Evolutionary conservation across 2,113 vertebrate species (phyloP).

Genomic region (Paedocypris sp.): DNA sequence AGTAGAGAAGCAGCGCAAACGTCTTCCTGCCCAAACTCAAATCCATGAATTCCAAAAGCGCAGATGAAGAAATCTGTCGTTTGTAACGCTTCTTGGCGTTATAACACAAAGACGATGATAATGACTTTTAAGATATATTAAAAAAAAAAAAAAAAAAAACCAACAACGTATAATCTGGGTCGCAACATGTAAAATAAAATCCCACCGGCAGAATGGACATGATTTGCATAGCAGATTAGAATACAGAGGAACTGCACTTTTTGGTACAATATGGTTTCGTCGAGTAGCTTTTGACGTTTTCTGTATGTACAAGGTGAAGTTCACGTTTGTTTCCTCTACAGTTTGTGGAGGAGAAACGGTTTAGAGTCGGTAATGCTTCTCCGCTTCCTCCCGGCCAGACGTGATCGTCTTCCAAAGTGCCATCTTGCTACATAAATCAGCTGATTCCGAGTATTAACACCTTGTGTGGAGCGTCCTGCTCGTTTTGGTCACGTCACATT

Average conservation of each 20-base stretch:
- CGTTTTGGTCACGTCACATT: slow-evolving; percentile 60
- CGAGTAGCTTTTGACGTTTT: slow-evolving; percentile 57
- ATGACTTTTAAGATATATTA: slow-evolving; percentile 56
- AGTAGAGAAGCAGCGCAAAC: slow-evolving; percentile 83
- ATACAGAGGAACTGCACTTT: slow-evolving; percentile 60
- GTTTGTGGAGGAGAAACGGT: slow-evolving; percentile 54
- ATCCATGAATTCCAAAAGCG: slow-evolving; percentile 69
- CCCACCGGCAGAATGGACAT: slow-evolving; percentile 55
- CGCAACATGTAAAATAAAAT: slow-evolving; percentile 65
- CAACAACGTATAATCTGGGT: slow-evolving; percentile 78
- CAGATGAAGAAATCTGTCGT: slow-evolving; percentile 72
- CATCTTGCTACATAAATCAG: slow-evolving; percentile 87
- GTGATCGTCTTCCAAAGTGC: slow-evolving; percentile 63
- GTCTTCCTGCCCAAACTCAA: slow-evolving; percentile 81
- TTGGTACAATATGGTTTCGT: slow-evolving; percentile 78
- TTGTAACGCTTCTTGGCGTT: slow-evolving; percentile 73
- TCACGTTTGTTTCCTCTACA: slow-evolving; percentile 55
- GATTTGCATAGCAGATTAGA: slow-evolving; percentile 92
- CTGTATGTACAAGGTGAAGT: slow-evolving; percentile 59
- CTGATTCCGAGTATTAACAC: slow-evolving; percentile 56
- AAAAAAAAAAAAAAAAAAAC: slow-evolving; percentile 69
- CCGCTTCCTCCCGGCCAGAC: slow-evolving; percentile 33
- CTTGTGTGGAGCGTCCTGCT: slow-evolving; percentile 55
- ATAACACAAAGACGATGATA: slow-evolving; percentile 57
- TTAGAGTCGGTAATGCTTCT: slow-evolving; percentile 50